phyloP scores from a whole-genome alignment of 2,113 vertebrate species.

The Corythornis madagascariensis region DNA sequence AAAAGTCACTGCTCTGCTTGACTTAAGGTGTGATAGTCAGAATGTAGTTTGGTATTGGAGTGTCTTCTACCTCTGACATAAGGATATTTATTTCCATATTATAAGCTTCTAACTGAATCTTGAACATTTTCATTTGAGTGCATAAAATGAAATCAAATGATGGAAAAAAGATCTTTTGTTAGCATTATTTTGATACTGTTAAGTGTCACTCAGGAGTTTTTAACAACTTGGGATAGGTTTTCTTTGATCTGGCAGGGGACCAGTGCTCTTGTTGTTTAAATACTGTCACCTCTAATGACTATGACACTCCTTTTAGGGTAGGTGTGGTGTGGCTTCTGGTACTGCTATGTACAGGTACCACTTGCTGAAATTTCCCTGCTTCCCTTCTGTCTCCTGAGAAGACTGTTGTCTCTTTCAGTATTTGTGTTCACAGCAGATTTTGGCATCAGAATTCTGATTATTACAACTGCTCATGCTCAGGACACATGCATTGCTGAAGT shows the following conservation, averaged over 20 bases:
- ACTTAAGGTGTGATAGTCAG: background rate
- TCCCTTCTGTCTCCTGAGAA: background rate
- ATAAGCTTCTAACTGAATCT: background rate
- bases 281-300: background rate
- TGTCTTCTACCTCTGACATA: background rate
- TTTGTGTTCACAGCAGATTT: background rate
- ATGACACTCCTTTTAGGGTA: background rate
- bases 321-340: rapidly evolving
- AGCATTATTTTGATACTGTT: background rate
- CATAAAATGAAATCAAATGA: background rate
- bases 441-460: background rate
- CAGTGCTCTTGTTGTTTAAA: background rate
- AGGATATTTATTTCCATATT: background rate
- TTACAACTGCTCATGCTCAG: background rate
- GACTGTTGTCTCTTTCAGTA: background rate
- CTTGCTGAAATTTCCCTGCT: background rate
- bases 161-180: background rate
- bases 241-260: background rate
- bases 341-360: no score
- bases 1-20: background rate
- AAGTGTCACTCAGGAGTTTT: background rate
- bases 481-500: rapidly evolving
- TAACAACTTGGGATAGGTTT: background rate
- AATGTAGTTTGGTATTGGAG: background rate
- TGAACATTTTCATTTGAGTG: background rate